These are phyloP conservation scores for Liolophura sinensis DNA, from an alignment of 1,140 invertebrate species.

Conservation along the genomic window DNA sequence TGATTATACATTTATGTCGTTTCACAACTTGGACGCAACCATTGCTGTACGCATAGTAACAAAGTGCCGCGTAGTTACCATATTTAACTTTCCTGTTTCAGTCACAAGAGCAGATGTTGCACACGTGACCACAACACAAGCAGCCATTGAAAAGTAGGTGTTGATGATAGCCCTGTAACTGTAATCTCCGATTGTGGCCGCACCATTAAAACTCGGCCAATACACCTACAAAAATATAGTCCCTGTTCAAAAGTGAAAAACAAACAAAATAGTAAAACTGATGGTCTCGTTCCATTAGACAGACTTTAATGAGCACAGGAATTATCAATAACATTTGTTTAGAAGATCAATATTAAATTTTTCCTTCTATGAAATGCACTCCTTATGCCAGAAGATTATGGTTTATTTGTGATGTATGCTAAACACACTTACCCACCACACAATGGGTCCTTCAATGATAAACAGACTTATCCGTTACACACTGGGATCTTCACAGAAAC, in stretches of 20 bases:
- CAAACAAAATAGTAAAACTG: too few relatives aligned
- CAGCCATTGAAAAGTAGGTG: constrained; percentile 84
- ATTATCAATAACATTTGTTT: too few relatives aligned
- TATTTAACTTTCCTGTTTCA: constrained; percentile 70
- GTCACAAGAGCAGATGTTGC: constrained; percentile 79
- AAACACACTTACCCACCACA: too few relatives aligned
- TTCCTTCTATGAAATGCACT: too few relatives aligned
- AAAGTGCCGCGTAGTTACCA: constrained; percentile 50
- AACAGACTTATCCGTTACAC: too few relatives aligned
- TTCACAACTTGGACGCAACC: neutral
- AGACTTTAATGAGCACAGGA: too few relatives aligned
- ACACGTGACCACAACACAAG: constrained; percentile 83
- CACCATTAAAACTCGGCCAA: constrained; percentile 94
- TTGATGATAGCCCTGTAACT: constrained; percentile 88
- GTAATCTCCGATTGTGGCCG: constrained; percentile 69
- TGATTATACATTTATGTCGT: neutral
- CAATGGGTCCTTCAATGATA: too few relatives aligned
- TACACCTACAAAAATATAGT: constrained; percentile 94
- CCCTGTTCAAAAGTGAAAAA: constrained; percentile 69
- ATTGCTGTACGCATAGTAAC: neutral
- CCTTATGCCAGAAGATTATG: too few relatives aligned
- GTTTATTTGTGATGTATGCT: too few relatives aligned
- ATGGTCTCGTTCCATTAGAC: too few relatives aligned
- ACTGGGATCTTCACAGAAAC: too few relatives aligned
- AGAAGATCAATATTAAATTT: too few relatives aligned